Conservation (phyloP, 1,140 invertebrate species). For the Drosophila novamexicana region DNA sequence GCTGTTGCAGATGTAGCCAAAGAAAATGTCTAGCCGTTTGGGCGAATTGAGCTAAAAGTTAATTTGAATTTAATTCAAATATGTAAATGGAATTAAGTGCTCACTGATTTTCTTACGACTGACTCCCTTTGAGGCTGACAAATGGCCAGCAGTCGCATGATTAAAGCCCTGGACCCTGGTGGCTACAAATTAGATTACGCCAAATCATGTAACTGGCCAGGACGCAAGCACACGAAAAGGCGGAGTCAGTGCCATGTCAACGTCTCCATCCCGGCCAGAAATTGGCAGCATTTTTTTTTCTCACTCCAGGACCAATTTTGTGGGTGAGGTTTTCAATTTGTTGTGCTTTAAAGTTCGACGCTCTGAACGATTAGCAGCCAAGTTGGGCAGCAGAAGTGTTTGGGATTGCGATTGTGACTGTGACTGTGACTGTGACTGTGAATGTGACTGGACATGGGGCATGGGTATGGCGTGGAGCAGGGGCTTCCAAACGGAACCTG, state of each 20-base stretch:
- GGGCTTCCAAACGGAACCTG: constrained; percentile 2
- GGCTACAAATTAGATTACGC: constrained; percentile 45
- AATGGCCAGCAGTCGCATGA: constrained; percentile 43
- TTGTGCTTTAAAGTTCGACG: constrained; percentile 44
- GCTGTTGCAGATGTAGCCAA: no score
- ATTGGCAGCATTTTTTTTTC: constrained; percentile 17
- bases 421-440: neutral
- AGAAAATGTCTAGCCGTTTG: neutral
- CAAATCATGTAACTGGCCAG: constrained; percentile 36
- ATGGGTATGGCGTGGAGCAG: neutral
- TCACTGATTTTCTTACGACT: constrained; percentile 32
- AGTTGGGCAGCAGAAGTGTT: constrained; percentile 1
- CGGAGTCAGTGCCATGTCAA: constrained; percentile 13
- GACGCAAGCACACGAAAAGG: constrained; percentile 43
- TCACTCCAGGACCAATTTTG: constrained; percentile 18
- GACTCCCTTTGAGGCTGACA: constrained; percentile 39
- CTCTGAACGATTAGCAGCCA: constrained; percentile 43
- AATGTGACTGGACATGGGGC: neutral
- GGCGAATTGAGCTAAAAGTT: constrained; percentile 14
- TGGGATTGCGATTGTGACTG: neutral
- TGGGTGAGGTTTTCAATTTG: constrained; percentile 45
- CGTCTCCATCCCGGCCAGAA: neutral
- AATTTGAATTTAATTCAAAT: constrained; percentile 48
- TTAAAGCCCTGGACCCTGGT: constrained; percentile 25
- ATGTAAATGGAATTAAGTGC: constrained; percentile 52